These are phyloP conservation scores for Echinarachnius parma DNA, from an alignment of 53 echinoderm and acorn worm genomes.

Conservation along the genomic window DNA sequence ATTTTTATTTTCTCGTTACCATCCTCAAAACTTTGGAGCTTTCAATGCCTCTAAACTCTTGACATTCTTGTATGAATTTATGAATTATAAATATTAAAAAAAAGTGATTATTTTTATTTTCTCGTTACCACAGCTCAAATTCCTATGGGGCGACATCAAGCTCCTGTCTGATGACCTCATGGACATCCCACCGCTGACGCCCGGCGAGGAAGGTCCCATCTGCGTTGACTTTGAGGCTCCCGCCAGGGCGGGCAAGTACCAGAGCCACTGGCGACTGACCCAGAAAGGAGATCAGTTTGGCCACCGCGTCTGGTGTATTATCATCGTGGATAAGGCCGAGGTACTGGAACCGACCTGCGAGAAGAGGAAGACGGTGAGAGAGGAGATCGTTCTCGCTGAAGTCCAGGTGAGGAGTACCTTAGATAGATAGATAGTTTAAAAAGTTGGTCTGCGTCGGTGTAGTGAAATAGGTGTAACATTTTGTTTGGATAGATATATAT, in stretches of 20 bases:
- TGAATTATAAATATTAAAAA: too few species aligned
- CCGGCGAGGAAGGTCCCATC: slow-evolving; percentile 65
- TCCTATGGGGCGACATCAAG: slow-evolving; percentile 90
- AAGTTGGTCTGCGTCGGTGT: too few species aligned
- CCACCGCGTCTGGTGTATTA: slow-evolving; percentile 84
- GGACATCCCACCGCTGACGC: slow-evolving; percentile 53
- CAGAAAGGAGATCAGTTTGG: slow-evolving; percentile 90
- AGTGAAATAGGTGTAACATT: too few species aligned
- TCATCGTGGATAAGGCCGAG: slow-evolving; percentile 67
- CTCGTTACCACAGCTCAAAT: slow-evolving; percentile 66
- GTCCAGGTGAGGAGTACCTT: slow-evolving; percentile 11
- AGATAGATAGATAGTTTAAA: too few species aligned
- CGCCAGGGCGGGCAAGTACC: slow-evolving; percentile 66
- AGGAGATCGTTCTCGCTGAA: slow-evolving; percentile 21
- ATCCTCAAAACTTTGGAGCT: too few species aligned
- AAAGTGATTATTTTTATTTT: not conserved
- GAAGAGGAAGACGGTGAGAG: slow-evolving; percentile 26
- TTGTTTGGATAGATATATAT: too few species aligned
- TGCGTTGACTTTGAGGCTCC: slow-evolving; percentile 93
- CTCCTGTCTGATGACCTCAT: slow-evolving; percentile 52
- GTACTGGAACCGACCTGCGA: slow-evolving; percentile 52
- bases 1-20: too few species aligned
- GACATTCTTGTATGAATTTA: too few species aligned
- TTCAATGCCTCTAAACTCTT: too few species aligned
- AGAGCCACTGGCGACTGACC: slow-evolving; percentile 92